A percentile compares a stretch with the other conserved stretches of the same genome.
These are phyloP conservation scores for Craseonycteris thonglongyai DNA, from an alignment of 2,113 vertebrate species.

Conservation along the genomic window DNA sequence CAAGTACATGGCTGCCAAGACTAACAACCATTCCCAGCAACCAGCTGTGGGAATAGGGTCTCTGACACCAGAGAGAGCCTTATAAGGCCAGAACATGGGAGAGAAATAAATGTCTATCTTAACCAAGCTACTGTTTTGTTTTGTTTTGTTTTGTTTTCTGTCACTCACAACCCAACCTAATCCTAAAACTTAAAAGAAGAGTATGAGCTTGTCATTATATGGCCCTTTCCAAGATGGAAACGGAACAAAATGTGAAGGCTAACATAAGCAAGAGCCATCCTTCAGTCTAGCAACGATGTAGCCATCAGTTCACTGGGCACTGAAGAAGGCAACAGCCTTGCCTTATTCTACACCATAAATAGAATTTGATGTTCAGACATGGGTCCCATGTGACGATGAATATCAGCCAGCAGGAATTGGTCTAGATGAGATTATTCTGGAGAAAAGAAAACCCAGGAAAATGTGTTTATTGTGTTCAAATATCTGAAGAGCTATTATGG, in stretches of 20 bases:
- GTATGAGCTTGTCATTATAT: background rate
- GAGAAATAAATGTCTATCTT: background rate
- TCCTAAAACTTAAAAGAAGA: background rate
- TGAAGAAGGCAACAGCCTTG: background rate
- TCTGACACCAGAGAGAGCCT: background rate
- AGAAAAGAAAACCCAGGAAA: background rate
- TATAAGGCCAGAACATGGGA: background rate
- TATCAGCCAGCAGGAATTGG: background rate
- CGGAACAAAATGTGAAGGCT: background rate
- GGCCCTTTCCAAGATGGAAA: background rate
- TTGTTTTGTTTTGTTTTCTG: background rate
- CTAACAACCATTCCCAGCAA: background rate
- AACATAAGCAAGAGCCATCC: background rate
- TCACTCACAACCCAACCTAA: background rate
- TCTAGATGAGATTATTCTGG: background rate
- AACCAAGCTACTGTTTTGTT: background rate
- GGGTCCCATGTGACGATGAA: background rate
- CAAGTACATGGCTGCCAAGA: background rate
- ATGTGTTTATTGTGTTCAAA: background rate
- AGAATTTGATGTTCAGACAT: background rate
- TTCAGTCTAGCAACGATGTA: background rate
- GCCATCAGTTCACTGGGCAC: background rate
- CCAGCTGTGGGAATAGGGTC: background rate
- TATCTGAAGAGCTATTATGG: background rate
- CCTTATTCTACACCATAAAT: background rate